Percentiles rank a stretch among this genome's conserved stretches.
Conservation (phyloP, 2,888 invertebrate species). For the Drosophila affinis region DNA sequence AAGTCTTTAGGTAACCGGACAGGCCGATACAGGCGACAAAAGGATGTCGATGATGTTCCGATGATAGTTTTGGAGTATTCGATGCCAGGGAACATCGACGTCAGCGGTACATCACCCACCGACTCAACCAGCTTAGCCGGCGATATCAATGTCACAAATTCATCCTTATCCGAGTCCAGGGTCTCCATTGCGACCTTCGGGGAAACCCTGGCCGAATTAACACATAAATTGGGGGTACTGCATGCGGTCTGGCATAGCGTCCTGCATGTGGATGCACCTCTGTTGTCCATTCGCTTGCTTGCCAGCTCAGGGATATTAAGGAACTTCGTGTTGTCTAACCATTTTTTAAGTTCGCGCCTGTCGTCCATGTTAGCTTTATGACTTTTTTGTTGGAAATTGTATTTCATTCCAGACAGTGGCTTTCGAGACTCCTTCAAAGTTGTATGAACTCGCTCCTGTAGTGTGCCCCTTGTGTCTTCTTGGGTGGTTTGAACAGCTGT, state of each 20-base stretch:
- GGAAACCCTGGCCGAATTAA: too few species aligned
- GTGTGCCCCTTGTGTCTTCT: background rate
- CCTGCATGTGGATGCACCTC: too few species aligned
- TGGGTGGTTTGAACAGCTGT: background rate
- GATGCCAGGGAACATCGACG: background rate
- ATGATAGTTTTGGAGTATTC: background rate
- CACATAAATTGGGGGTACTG: too few species aligned
- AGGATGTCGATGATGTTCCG: background rate
- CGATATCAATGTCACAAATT: background rate
- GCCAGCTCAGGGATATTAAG: background rate
- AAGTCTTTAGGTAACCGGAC: background rate
- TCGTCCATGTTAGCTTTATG: background rate
- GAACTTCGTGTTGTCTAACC: background rate
- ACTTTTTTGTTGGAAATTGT: background rate
- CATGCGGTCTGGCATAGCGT: too few species aligned
- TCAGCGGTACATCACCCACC: background rate
- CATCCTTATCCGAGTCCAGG: background rate
- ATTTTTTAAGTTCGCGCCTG: too few species aligned
- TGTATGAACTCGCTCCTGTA: background rate
- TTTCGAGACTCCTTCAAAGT: background rate
- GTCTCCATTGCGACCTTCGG: too few species aligned
- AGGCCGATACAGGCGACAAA: background rate
- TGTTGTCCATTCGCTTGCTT: background rate
- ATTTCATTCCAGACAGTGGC: background rate
- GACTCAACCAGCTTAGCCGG: slow-evolving; percentile 11